phyloP scores from a whole-genome alignment of 2,888 invertebrate genomes.

The Athetis lepigone region DNA sequence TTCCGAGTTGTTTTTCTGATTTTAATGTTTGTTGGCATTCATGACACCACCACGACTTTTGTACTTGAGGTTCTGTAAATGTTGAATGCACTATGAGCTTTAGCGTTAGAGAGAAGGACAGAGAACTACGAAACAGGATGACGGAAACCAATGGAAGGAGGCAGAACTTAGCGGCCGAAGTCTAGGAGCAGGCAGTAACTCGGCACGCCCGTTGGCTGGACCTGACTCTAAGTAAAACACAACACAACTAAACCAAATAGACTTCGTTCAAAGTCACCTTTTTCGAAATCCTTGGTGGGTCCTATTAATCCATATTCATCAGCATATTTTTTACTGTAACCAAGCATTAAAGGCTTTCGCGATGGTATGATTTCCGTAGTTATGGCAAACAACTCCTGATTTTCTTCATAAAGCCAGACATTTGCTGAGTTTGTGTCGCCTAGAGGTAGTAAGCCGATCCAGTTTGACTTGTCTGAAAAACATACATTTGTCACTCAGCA shows the following conservation, averaged over 20 bases:
- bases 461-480: slow-evolving; percentile 80
- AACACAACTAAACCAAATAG: no score
- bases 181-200: background rate
- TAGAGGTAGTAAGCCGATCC: slow-evolving; percentile 77
- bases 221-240: background rate
- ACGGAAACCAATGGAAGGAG: no score
- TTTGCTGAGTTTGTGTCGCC: slow-evolving; percentile 74
- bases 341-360: slow-evolving; percentile 71
- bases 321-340: slow-evolving; percentile 76
- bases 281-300: slow-evolving; percentile 70
- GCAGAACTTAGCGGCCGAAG: background rate
- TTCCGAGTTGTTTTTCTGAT: slow-evolving; percentile 66
- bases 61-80: slow-evolving; percentile 60
- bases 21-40: slow-evolving; percentile 71
- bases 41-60: slow-evolving; percentile 74
- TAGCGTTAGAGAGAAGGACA: background rate
- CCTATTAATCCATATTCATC: slow-evolving; percentile 66
- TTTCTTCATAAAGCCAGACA: slow-evolving; percentile 79
- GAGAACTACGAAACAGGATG: no score
- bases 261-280: slow-evolving; percentile 59
- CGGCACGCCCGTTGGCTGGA: background rate
- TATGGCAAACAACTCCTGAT: slow-evolving; percentile 72
- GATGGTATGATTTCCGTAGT: slow-evolving; percentile 69
- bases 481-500: background rate
- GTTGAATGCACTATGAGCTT: background rate